A percentile compares a stretch with the other conserved stretches of the same genome.
phyloP scores from a whole-genome alignment of 2,888 invertebrate species.

The Cartodere bifasciata region DNA sequence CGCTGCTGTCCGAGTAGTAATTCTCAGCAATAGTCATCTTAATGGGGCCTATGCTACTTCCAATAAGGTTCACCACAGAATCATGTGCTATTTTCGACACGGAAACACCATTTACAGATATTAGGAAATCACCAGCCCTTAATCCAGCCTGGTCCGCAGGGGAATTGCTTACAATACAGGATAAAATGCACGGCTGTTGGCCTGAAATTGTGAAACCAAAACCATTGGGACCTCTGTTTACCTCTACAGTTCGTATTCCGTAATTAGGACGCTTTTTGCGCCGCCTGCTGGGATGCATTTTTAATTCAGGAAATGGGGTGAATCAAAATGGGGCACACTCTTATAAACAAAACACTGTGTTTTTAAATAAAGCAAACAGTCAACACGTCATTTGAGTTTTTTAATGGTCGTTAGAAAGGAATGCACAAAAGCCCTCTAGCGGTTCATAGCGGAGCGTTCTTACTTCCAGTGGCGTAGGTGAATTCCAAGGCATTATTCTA shows the following conservation, averaged over 20 bases:
- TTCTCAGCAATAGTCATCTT: constrained; percentile 78
- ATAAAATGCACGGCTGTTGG: constrained; percentile 89
- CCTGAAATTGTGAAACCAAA: constrained; percentile 98
- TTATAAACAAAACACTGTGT: no score
- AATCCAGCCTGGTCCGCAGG: constrained; percentile 86
- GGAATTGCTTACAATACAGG: constrained; percentile 80
- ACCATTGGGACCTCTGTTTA: constrained; percentile 74
- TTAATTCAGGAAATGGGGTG: constrained; percentile 7
- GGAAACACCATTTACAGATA: constrained; percentile 82
- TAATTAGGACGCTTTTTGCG: constrained; percentile 60
- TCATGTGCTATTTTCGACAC: constrained; percentile 90
- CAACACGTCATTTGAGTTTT: no score
- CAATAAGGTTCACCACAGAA: constrained; percentile 83
- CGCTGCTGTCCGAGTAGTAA: constrained; percentile 75
- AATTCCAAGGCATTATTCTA: no score
- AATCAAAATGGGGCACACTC: no score
- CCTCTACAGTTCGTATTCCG: constrained; percentile 71
- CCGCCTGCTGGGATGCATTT: constrained; percentile 49
- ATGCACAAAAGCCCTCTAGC: no score
- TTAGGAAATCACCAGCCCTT: constrained; percentile 81
- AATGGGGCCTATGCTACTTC: constrained; percentile 71
- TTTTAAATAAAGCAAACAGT: no score
- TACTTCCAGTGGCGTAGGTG: no score
- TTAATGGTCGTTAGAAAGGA: no score
- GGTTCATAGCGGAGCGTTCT: no score